Base-by-base conservation (phyloP, 2,797 vertebrate species). In the Hyperoplus immaculatus region DNA sequence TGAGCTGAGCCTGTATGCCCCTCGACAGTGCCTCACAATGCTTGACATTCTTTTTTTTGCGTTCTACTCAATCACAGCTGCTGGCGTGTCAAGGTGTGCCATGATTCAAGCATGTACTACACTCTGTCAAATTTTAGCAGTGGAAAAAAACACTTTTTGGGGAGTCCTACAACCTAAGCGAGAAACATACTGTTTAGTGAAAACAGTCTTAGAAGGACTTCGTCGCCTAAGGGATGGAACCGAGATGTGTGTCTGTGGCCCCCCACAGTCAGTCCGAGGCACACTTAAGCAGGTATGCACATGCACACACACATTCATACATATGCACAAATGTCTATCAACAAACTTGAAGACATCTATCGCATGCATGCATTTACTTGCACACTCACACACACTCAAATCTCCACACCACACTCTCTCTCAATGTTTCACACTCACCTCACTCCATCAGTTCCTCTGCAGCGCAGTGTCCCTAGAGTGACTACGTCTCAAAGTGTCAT, bases 111-210 rank as follows among this genome's bases (percentile, higher is more conserved):
- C 38, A 77, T 85, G 63, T 72, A 75, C 87, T 77, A 78, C 80
- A 89, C 75, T 73, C 77, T 89, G 90, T 91, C 86, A 90, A 38
- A 78, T 82, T 82, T 73, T 70, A 76, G 68, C 49, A 63, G 61
- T 18, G 74, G 72, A 86, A 84, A 85, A 81, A 74, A 83, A 77
- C 73, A 78, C 39, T 79, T 77, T 81, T 80, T 77, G 41, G 29
- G 62, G 74, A 78, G 73, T 87, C 70, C 90, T 90, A 93, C 89
- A 92, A 91, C 87, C 72, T 67, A 50, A 83, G 76, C 63, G 72
- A 89, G 81, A 90, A 86, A 80, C 77, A 79, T 82, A 86, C 84
- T 92, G 91, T 92, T 94, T 92, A 79, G 86, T 85, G 82, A 91
- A 93, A 93, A 91, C 93, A 92, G 54, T 75, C 42, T 29, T 77